A percentile compares a stretch with the other conserved stretches of the same genome.
Evolutionary conservation across 2,113 vertebrate species (phyloP).

Genomic region (Tragelaphus imberbis): DNA sequence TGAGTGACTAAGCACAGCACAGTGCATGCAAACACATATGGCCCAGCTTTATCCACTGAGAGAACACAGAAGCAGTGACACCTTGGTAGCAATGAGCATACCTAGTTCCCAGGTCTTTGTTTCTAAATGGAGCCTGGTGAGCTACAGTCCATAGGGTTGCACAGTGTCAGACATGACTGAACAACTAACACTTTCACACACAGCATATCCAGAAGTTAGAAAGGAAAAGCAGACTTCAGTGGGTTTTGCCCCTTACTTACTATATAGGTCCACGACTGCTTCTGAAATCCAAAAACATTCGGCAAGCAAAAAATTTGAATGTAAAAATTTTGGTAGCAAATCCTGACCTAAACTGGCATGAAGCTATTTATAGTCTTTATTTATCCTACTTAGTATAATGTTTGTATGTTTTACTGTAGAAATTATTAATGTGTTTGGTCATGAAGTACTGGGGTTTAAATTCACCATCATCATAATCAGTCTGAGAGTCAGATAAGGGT

Average conservation of each 20-base stretch:
- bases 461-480: not conserved
- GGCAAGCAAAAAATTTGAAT: not conserved
- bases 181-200: not conserved
- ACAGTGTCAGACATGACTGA: not conserved
- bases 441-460: not conserved
- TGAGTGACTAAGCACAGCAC: not conserved
- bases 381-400: not conserved
- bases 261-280: not conserved
- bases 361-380: not conserved
- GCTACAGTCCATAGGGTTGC: not conserved
- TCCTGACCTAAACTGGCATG: not conserved
- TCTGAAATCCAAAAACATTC: not conserved
- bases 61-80: not conserved
- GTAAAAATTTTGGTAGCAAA: not conserved
- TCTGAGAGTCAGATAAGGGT: not conserved
- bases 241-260: not conserved
- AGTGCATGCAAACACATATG: not conserved
- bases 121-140: not conserved
- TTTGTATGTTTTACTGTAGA: constrained; percentile 19
- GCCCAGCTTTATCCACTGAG: not conserved
- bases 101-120: not conserved
- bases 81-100: not conserved
- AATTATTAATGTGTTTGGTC: not conserved
- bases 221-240: not conserved
- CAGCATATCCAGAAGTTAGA: not conserved